Evolutionary conservation across 2,888 invertebrate species (phyloP).

Genomic region (Dasypolia templi): DNA sequence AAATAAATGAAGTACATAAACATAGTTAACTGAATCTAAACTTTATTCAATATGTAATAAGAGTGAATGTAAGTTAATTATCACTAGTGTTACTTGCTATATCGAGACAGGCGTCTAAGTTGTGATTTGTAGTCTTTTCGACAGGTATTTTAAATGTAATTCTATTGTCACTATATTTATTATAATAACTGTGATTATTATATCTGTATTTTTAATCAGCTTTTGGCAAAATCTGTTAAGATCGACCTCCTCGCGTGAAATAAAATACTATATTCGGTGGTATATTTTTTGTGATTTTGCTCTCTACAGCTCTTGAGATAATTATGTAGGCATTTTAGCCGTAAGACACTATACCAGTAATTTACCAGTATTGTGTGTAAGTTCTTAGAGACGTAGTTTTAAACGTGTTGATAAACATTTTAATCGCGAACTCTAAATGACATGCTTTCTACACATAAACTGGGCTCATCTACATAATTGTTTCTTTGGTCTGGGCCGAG

Average conservation of each 20-base stretch:
- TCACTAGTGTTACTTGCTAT: conserved; percentile 81
- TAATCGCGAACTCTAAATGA: conserved; percentile 29
- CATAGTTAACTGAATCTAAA: conserved; percentile 84
- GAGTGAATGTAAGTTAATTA: conserved; percentile 85
- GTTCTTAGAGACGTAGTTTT: conserved; percentile 30
- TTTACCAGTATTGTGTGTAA: conserved; percentile 42
- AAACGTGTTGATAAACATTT: conserved; percentile 37
- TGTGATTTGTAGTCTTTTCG: conserved; percentile 88
- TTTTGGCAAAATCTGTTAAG: conserved; percentile 78
- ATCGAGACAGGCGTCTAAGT: conserved; percentile 83
- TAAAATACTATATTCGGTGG: conserved; percentile 67
- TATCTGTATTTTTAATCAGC: conserved; percentile 75
- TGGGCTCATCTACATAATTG: conserved; percentile 60
- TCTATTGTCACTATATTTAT: conserved; percentile 77
- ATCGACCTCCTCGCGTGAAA: conserved; percentile 80
- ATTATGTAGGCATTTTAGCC: conserved; percentile 60
- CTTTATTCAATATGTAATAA: conserved; percentile 86
- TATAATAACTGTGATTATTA: conserved; percentile 85
- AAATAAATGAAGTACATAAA: conserved; percentile 87
- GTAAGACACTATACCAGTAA: conserved; percentile 49
- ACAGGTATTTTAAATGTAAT: conserved; percentile 82
- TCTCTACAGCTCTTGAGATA: conserved; percentile 62
- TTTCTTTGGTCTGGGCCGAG: conserved; percentile 52
- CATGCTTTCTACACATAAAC: conserved; percentile 34
- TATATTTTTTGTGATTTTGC: conserved; percentile 67